Evolutionary conservation across 2,888 invertebrate species (phyloP), one percentile per base, ranked within the genome.

Genomic region (Caenorhabditis uteleia): DNA sequence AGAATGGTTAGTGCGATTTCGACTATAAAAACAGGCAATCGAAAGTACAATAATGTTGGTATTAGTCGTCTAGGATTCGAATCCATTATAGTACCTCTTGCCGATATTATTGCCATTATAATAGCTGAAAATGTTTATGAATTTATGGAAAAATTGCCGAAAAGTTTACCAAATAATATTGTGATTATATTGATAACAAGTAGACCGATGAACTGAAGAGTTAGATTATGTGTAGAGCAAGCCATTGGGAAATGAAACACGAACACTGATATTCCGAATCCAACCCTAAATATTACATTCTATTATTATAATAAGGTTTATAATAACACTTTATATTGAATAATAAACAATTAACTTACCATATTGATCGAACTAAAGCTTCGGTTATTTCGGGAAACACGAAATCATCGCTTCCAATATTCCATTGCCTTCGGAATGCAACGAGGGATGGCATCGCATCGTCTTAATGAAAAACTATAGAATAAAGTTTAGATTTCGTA

Each of bases 401-500:
- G 82, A 93, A 89, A 85, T 93, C 93, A 86, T 93, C 93, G 77
- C 91, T 91, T 80, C 91, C 91, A 79, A 92, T 90, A 80, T 91
- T 88, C 93, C 93, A 93, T 86, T 91, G 90, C 84, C 93, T 88
- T 82, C 90, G 90, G 84, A 92, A 91, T 71, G 91, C 89, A 84
- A 89, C 89, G 83, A 93, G 88, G 78, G 91, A 91, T 83, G 93
- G 93, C 93, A 93, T 93, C 34, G 31, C 57, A 53, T 53, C 18
- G 21, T 46, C 43, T 50, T 29, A 29, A 7, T 29, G 12, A 47
- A 27, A 55, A 54, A 33, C 1, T 31, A n/a, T 23, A 36, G 20
- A 23, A 48, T 36, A 33, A 12, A 7, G 7, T 7, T 12, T 29
- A 29, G n/a, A n/a, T n/a, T n/a, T n/a, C n/a, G n/a, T n/a, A n/a